phyloP scores from a whole-genome alignment of 2,797 vertebrate genomes.

The Poeciliopsis presidionis region DNA sequence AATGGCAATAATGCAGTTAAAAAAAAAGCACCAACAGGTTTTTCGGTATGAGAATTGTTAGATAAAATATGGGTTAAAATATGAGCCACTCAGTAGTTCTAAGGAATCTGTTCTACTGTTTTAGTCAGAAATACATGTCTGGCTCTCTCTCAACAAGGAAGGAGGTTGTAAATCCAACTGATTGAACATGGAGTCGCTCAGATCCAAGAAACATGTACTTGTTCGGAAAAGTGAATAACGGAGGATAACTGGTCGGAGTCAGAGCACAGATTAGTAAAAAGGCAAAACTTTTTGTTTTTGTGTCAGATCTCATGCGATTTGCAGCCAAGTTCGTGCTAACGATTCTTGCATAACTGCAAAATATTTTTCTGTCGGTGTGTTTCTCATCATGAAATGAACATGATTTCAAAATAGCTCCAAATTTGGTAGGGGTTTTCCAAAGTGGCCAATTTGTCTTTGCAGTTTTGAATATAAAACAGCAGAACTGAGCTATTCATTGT shows the following conservation, averaged over 20 bases:
- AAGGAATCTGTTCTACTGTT: not conserved
- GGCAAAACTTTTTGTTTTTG: conserved; percentile 29
- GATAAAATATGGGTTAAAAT: not conserved
- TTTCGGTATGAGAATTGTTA: not conserved
- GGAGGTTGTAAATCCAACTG: conserved; percentile 51
- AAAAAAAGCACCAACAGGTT: not conserved
- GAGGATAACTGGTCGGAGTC: conserved; percentile 64
- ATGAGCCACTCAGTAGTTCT: not conserved
- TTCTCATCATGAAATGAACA: conserved; percentile 8
- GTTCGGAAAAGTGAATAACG: conserved; percentile 70
- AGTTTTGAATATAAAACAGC: conserved; percentile 33
- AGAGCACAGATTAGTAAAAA: conserved; percentile 42
- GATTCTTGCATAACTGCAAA: conserved; percentile 5
- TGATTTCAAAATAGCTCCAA: conserved; percentile 19
- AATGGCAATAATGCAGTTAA: not conserved
- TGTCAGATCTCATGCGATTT: conserved; percentile 17
- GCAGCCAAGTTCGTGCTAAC: not conserved
- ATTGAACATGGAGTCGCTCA: conserved; percentile 59
- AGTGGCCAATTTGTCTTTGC: not conserved
- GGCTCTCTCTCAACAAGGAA: conserved; percentile 41
- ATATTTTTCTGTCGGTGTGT: not conserved
- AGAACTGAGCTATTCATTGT: conserved; percentile 21
- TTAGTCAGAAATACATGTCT: conserved; percentile 18
- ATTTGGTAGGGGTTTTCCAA: not conserved
- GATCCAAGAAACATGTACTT: conserved; percentile 73